These are phyloP conservation scores for Limnothrissa miodon DNA, from an alignment of 2,113 vertebrate species.

Conservation along the genomic window DNA sequence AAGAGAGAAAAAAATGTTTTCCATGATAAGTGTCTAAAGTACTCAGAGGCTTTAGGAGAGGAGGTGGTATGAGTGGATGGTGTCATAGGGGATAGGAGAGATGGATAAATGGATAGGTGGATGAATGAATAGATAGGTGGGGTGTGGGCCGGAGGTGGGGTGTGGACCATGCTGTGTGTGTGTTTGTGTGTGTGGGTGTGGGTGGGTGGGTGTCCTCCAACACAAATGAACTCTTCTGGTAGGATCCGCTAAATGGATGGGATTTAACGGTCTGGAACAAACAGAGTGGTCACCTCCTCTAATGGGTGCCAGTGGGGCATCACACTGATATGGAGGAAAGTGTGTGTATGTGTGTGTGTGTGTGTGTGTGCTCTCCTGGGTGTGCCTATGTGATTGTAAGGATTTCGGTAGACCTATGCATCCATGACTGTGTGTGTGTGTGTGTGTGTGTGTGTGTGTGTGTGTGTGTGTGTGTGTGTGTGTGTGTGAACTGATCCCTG, in stretches of 20 bases:
- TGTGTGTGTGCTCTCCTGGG: neutral
- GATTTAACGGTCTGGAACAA: conserved; percentile 71
- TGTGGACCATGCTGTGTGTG: neutral
- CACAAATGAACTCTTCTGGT: conserved; percentile 73
- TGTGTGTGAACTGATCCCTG: conserved; percentile 46
- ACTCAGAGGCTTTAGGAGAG: neutral
- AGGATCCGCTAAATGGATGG: conserved; percentile 48
- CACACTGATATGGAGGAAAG: conserved; percentile 63
- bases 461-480: neutral
- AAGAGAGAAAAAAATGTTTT: neutral
- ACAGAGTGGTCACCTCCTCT: conserved; percentile 66
- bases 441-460: neutral
- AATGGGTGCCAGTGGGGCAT: conserved; percentile 71
- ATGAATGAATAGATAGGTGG: neutral
- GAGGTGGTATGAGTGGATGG: neutral
- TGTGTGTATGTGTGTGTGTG: conserved; percentile 37
- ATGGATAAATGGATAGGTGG: conserved; percentile 5
- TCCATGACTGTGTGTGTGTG: neutral
- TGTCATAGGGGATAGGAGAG: neutral
- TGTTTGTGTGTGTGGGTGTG: neutral
- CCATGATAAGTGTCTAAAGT: neutral
- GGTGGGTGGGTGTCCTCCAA: conserved; percentile 49
- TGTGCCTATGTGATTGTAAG: neutral
- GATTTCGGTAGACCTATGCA: neutral
- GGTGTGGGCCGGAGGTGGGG: neutral